These are phyloP conservation scores for Luffia ferchaultella DNA, from an alignment of 2,888 invertebrate species.

Conservation along the genomic window DNA sequence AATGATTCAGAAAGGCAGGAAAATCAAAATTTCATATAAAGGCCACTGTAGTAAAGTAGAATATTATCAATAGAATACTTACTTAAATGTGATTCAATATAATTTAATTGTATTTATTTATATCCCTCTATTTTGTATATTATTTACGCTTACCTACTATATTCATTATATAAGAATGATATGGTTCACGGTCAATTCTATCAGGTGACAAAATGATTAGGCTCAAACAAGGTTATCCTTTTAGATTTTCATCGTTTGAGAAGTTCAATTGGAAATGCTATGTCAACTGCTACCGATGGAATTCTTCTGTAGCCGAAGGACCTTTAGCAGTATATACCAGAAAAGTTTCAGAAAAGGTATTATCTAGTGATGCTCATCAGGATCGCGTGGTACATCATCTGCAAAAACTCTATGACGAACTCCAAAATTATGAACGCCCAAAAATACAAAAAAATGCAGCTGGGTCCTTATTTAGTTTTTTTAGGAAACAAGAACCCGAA, in stretches of 20 bases:
- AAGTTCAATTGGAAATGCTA: neutral
- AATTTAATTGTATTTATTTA: too few relatives aligned
- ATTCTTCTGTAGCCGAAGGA: slow-evolving; percentile 21
- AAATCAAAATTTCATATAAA: too few relatives aligned
- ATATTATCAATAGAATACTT: too few relatives aligned
- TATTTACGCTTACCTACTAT: too few relatives aligned
- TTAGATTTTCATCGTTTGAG: neutral
- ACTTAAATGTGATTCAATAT: too few relatives aligned
- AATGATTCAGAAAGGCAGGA: too few relatives aligned
- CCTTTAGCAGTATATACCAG: slow-evolving; percentile 65
- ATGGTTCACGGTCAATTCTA: neutral
- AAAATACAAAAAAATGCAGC: slow-evolving; percentile 20
- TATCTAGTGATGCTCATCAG: slow-evolving; percentile 78
- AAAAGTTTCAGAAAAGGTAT: slow-evolving; percentile 66
- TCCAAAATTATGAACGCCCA: slow-evolving; percentile 64
- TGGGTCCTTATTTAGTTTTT: slow-evolving; percentile 38
- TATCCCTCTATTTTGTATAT: too few relatives aligned
- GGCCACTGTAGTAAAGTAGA: too few relatives aligned
- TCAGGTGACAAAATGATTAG: slow-evolving; percentile 6
- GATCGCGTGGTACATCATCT: slow-evolving; percentile 72
- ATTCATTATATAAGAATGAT: neutral
- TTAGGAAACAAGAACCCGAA: slow-evolving; percentile 35
- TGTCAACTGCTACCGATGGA: neutral
- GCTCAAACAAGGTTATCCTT: slow-evolving; percentile 1
- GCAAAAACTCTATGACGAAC: slow-evolving; percentile 72